Percentiles rank a stretch among this genome's conserved stretches.
phyloP scores from a whole-genome alignment of 2,797 vertebrate species.

The Eulemur albifrons region DNA sequence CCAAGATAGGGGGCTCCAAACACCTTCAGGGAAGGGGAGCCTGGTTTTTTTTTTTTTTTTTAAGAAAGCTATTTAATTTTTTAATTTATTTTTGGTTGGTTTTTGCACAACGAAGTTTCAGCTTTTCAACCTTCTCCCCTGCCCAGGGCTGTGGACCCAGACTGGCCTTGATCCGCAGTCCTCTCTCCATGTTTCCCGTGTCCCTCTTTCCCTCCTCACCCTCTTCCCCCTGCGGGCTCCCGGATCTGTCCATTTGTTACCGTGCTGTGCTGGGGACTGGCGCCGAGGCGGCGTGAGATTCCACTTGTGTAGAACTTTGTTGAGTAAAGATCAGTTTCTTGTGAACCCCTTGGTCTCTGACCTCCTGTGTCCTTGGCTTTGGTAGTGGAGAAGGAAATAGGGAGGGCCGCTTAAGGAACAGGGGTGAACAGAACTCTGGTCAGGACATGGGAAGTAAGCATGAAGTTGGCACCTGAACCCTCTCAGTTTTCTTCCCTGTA shows the following conservation, averaged over 20 bases:
- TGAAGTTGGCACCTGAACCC: neutral
- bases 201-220: slow-evolving; percentile 6
- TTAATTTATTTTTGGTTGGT: slow-evolving; percentile 76
- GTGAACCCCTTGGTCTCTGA: slow-evolving; percentile 73
- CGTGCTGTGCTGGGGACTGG: slow-evolving; percentile 85
- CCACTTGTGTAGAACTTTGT: slow-evolving; percentile 86
- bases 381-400: neutral
- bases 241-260: slow-evolving; percentile 83
- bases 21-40: slow-evolving; percentile 58
- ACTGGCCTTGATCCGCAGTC: slow-evolving; percentile 57
- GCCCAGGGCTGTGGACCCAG: slow-evolving; percentile 61
- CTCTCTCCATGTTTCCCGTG: neutral
- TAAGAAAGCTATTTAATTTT: slow-evolving; percentile 67
- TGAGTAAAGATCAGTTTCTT: slow-evolving; percentile 84
- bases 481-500: neutral
- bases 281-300: slow-evolving; percentile 83
- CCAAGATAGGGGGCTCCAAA: neutral
- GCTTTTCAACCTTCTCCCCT: slow-evolving; percentile 75
- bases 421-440: neutral
- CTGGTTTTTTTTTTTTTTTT: neutral
- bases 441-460: neutral
- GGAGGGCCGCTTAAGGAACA: neutral
- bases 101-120: slow-evolving; percentile 80
- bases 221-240: slow-evolving; percentile 78
- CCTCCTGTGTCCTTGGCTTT: slow-evolving; percentile 33